Evolutionary conservation across 2,888 invertebrate genomes (phyloP).

Genomic region (Acanthosoma haemorrhoidale): DNA sequence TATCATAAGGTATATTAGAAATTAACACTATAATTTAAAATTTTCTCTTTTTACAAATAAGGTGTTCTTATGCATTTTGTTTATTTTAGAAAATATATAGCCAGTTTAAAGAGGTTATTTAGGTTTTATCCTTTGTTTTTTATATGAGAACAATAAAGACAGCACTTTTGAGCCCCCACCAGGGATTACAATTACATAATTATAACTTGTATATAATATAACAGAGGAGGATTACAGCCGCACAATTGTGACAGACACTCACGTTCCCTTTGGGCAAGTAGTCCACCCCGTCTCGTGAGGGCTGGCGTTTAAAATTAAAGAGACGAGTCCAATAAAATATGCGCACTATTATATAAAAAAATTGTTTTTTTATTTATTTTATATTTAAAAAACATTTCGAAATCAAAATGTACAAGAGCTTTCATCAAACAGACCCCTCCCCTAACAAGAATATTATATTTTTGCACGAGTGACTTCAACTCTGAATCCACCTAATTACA

Average conservation of each 20-base stretch:
- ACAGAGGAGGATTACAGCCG: conserved; percentile 8
- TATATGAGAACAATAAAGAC: conserved; percentile 16
- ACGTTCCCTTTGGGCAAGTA: neutral
- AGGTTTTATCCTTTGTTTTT: neutral
- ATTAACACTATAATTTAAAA: conserved; percentile 21
- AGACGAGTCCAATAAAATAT: conserved; percentile 26
- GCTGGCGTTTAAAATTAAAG: conserved; percentile 10
- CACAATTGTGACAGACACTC: neutral
- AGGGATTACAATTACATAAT: conserved; percentile 10
- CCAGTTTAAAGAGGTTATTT: conserved; percentile 20
- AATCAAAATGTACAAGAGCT: conserved; percentile 25
- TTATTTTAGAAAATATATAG: conserved; percentile 26
- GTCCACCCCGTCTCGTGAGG: conserved; percentile 3
- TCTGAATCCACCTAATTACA: conserved; percentile 3
- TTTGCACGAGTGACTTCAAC: conserved; percentile 19
- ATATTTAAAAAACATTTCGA: conserved; percentile 14
- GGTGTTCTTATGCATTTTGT: neutral
- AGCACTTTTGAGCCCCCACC: conserved; percentile 22
- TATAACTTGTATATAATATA: conserved; percentile 3
- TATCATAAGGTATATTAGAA: conserved; percentile 26
- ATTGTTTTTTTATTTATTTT: neutral
- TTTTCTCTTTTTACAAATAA: conserved; percentile 21
- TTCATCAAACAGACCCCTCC: conserved; percentile 19
- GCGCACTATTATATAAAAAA: conserved; percentile 26
- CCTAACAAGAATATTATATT: conserved; percentile 15